These are phyloP conservation scores for Gambusia affinis DNA, from an alignment of 2,113 vertebrate genomes.

Conservation along the genomic window DNA sequence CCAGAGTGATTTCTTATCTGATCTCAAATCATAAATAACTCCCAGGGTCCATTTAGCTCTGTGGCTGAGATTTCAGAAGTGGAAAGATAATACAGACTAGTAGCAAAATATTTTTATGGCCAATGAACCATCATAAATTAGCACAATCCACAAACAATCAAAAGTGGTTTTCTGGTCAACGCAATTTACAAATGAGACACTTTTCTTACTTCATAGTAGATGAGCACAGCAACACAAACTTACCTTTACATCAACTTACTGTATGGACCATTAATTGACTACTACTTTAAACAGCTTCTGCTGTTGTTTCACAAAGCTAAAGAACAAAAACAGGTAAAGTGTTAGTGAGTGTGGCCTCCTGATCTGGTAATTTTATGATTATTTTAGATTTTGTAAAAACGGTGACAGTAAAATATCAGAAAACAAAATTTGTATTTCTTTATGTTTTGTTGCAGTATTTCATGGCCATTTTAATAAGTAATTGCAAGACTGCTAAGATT, in stretches of 20 bases:
- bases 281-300: too few species aligned
- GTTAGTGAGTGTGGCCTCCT: neutral
- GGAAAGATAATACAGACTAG: neutral
- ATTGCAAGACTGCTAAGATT: neutral
- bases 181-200: too few species aligned
- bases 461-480: neutral
- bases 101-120: neutral
- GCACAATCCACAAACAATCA: too few species aligned
- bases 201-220: too few species aligned
- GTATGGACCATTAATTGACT: too few species aligned
- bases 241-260: too few species aligned
- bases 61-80: neutral
- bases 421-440: neutral
- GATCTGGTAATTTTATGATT: neutral
- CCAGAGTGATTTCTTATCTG: neutral
- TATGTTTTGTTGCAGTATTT: neutral
- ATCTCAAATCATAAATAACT: neutral
- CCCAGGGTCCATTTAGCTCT: neutral
- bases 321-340: neutral
- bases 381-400: neutral
- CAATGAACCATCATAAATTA: too few species aligned
- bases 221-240: too few species aligned
- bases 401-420: neutral
- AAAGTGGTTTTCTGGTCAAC: too few species aligned
- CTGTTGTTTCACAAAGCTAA: neutral